Percentiles rank a stretch among this genome's conserved stretches.
Conservation (phyloP, 1,140 invertebrate genomes). For the Drosophila nigromelanica region DNA sequence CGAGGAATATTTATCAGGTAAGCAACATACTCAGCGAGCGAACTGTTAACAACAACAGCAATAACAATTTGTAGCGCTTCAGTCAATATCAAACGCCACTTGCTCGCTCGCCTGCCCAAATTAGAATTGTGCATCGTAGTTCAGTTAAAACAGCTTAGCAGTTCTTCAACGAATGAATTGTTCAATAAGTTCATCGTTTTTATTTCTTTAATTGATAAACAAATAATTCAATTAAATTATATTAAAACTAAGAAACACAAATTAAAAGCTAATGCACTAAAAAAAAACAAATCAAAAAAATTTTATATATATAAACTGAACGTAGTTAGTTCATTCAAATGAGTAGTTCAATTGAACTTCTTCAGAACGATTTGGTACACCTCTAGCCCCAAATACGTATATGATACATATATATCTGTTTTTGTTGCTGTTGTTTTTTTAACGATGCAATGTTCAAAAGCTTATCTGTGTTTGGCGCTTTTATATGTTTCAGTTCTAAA, state of each 20-base stretch:
- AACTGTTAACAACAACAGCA: conserved; percentile 31
- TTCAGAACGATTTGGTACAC: background rate
- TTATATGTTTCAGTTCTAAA: conserved; percentile 55
- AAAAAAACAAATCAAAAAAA: too few species aligned
- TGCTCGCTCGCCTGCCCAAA: conserved; percentile 48
- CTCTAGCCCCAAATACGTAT: background rate
- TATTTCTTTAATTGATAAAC: too few species aligned
- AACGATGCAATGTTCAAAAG: conserved; percentile 33
- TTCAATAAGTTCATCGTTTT: too few species aligned
- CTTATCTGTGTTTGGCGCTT: conserved; percentile 43
- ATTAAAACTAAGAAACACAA: too few species aligned
- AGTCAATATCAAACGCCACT: conserved; percentile 44
- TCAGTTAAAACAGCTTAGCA: too few species aligned
- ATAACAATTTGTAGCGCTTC: conserved; percentile 33
- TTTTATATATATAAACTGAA: too few species aligned
- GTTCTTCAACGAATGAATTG: too few species aligned
- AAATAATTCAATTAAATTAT: too few species aligned
- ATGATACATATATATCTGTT: conserved; percentile 39
- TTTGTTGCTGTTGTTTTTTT: conserved; percentile 16
- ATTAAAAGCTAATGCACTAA: too few species aligned
- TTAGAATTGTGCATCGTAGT: background rate
- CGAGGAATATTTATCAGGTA: conserved; percentile 63
- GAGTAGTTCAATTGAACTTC: too few species aligned
- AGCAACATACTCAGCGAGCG: conserved; percentile 46
- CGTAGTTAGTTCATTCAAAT: too few species aligned